Evolutionary conservation across 2,888 invertebrate species (phyloP).

Genomic region (Lydus trimaculatus): DNA sequence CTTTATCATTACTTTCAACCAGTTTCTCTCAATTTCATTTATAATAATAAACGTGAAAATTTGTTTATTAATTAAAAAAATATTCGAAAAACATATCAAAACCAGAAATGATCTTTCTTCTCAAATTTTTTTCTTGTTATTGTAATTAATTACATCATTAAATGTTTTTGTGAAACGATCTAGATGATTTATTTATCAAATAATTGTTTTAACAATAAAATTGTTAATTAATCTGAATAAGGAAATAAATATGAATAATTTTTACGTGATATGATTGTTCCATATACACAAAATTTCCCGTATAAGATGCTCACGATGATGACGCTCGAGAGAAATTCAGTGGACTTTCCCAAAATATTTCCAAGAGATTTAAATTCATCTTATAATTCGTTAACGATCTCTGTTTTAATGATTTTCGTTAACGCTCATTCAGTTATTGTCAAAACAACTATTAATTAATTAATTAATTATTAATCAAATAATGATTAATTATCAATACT

Average conservation of each 20-base stretch:
- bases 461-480: background rate
- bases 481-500: background rate
- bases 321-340: background rate
- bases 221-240: background rate
- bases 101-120: background rate
- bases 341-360: background rate
- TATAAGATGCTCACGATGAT: background rate
- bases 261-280: background rate
- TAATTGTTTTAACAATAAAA: background rate
- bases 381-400: background rate
- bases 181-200: background rate
- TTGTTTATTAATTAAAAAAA: background rate
- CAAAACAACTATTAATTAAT: background rate
- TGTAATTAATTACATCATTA: background rate
- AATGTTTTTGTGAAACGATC: background rate
- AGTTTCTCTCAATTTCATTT: conserved; percentile 12
- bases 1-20: conserved; percentile 23
- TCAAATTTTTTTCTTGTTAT: too few relatives aligned
- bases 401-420: background rate
- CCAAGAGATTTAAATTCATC: background rate
- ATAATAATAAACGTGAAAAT: conserved; percentile 18
- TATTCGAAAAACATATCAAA: background rate
- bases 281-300: background rate
- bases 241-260: background rate
- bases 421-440: background rate